These are phyloP conservation scores for Pseudorhiza aurosa DNA, from an alignment of 30 jellyfish, hydroid and myxozoan genomes.

Conservation along the genomic window DNA sequence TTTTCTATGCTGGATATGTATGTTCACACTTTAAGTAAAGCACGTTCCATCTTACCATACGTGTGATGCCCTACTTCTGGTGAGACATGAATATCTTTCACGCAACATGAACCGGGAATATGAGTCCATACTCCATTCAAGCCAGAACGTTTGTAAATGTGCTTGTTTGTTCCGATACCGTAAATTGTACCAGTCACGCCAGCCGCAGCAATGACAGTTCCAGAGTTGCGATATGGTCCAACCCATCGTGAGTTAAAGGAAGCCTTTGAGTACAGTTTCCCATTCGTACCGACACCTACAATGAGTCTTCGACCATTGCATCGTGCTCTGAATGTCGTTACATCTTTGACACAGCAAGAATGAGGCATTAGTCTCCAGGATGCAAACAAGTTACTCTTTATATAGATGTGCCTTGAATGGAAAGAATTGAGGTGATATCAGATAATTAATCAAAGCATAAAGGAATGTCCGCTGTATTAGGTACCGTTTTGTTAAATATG, in stretches of 20 bases:
- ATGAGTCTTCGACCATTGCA: background rate
- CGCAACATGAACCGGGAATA: conserved; percentile 17
- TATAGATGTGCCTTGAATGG: conserved; percentile 10
- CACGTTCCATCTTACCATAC: conserved; percentile 24
- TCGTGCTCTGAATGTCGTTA: background rate
- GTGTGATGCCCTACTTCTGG: background rate
- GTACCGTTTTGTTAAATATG: too few species aligned
- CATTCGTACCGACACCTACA: conserved; percentile 33
- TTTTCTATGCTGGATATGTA: too few species aligned
- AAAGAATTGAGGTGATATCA: too few species aligned
- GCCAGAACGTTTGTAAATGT: background rate
- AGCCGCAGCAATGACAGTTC: conserved; percentile 35
- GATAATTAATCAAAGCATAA: too few species aligned
- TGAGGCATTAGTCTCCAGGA: conserved; percentile 5
- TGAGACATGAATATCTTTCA: conserved; percentile 16
- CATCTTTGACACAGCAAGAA: conserved; percentile 49
- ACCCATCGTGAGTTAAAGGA: background rate
- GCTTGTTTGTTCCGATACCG: conserved; percentile 13
- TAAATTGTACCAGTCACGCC: conserved; percentile 25
- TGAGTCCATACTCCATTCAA: conserved; percentile 4
- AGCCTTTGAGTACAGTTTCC: background rate
- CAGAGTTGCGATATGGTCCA: conserved; percentile 26
- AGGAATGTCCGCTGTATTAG: too few species aligned
- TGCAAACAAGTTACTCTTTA: background rate
- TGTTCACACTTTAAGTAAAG: too few species aligned